These are phyloP conservation scores for Siphlonurus alternatus DNA, from an alignment of 2,888 invertebrate genomes.

Conservation along the genomic window DNA sequence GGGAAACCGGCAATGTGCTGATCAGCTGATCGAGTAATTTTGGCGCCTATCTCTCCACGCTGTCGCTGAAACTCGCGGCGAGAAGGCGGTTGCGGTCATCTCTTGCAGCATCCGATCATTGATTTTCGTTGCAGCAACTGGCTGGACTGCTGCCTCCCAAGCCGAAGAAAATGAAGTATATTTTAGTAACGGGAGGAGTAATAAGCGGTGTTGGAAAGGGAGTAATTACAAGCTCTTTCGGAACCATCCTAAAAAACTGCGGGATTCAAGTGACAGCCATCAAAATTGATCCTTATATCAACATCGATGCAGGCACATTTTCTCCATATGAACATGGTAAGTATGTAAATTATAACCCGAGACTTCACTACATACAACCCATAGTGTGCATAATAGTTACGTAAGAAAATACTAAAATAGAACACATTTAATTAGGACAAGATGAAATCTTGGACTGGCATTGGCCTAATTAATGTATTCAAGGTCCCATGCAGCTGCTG, in stretches of 20 bases:
- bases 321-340: conserved; percentile 97
- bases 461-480: no score
- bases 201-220: conserved; percentile 98
- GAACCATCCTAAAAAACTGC: conserved; percentile 86
- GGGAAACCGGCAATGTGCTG: not conserved
- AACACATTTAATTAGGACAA: no score
- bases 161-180: conserved; percentile 69
- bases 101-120: not conserved
- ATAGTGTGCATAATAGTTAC: no score
- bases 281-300: conserved; percentile 99
- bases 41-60: no score
- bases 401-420: no score
- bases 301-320: conserved; percentile 98
- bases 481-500: no score
- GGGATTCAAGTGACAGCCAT: conserved; percentile 94
- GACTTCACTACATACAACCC: not conserved
- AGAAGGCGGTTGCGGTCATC: no score
- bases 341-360: conserved; percentile 20
- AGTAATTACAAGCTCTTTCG: conserved; percentile 88
- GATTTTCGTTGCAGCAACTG: not conserved
- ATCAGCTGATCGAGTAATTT: not conserved
- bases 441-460: no score
- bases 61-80: not conserved
- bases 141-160: not conserved
- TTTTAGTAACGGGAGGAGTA: conserved; percentile 96